These are phyloP conservation scores for Leptoclinus maculatus DNA, from an alignment of 2,797 vertebrate genomes.

Conservation along the genomic window DNA sequence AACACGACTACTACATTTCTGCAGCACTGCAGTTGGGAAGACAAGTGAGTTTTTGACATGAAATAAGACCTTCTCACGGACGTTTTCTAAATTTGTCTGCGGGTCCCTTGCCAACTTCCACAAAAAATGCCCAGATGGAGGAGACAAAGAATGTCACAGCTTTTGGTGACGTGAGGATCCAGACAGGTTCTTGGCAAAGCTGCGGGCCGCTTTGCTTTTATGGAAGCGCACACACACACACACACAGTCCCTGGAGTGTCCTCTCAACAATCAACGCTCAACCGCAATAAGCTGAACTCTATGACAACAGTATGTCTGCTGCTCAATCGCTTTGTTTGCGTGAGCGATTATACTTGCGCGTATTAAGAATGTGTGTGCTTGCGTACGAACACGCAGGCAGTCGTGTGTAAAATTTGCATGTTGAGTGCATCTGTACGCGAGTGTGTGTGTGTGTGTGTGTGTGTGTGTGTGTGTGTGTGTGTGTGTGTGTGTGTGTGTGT, in stretches of 20 bases:
- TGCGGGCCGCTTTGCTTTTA: slow-evolving; percentile 33
- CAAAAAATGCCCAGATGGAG: slow-evolving; percentile 52
- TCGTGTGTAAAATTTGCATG: slow-evolving; percentile 74
- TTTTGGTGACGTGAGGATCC: slow-evolving; percentile 49
- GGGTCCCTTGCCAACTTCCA: slow-evolving; percentile 49
- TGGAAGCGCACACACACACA: slow-evolving; percentile 13
- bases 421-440: slow-evolving; percentile 68
- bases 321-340: slow-evolving; percentile 42
- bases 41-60: slow-evolving; percentile 29
- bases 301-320: slow-evolving; percentile 42
- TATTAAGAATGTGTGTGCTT: slow-evolving; percentile 27
- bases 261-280: slow-evolving; percentile 54
- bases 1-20: slow-evolving; percentile 12
- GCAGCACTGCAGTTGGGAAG: slow-evolving; percentile 43
- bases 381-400: slow-evolving; percentile 46
- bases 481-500: slow-evolving; percentile 50
- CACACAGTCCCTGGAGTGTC: slow-evolving; percentile 47
- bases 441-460: slow-evolving; percentile 51
- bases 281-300: slow-evolving; percentile 49
- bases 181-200: slow-evolving; percentile 68
- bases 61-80: slow-evolving; percentile 44
- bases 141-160: slow-evolving; percentile 55
- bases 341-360: slow-evolving; percentile 15
- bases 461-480: slow-evolving; percentile 51
- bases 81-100: slow-evolving; percentile 40